Percentiles rank a stretch among this genome's conserved stretches.
phyloP scores from a whole-genome alignment of 2,888 invertebrate genomes.

The Hypselothyrea guttata region DNA sequence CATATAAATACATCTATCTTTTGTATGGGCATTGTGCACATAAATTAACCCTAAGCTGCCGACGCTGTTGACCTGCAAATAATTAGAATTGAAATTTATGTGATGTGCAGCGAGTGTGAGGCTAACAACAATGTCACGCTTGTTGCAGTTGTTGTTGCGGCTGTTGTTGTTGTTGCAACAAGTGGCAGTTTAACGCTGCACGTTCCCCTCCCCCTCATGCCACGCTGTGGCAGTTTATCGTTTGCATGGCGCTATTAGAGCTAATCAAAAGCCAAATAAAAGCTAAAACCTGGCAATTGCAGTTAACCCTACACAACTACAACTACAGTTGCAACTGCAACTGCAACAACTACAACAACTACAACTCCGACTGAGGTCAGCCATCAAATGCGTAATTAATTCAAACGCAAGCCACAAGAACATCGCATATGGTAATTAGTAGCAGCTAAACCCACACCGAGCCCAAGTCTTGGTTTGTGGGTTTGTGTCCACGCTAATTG shows the following conservation, averaged over 20 bases:
- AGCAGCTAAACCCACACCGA: conserved; percentile 8
- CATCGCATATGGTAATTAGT: conserved; percentile 52
- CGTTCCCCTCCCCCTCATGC: background rate
- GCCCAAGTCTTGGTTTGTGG: conserved; percentile 11
- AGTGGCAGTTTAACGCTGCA: conserved; percentile 40
- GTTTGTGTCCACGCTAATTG: conserved; percentile 56
- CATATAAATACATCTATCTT: conserved; percentile 18
- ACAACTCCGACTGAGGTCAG: conserved; percentile 36
- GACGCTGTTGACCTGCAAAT: conserved; percentile 48
- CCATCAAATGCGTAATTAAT: conserved; percentile 72
- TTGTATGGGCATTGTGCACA: conserved; percentile 43
- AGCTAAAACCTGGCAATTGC: conserved; percentile 36
- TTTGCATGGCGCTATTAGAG: conserved; percentile 60
- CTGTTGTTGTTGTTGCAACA: conserved; percentile 47
- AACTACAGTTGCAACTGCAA: no score
- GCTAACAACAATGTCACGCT: conserved; percentile 11
- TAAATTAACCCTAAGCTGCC: conserved; percentile 54
- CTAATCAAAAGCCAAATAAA: conserved; percentile 76
- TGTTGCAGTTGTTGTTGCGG: no score
- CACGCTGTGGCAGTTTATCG: conserved; percentile 3
- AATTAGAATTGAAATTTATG: conserved; percentile 71
- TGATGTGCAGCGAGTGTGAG: conserved; percentile 36
- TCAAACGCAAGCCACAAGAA: conserved; percentile 58
- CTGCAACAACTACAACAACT: conserved; percentile 21
- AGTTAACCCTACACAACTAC: background rate